A percentile compares a stretch with the other conserved stretches of the same genome.
phyloP scores from a whole-genome alignment of 30 jellyfish, hydroid and myxozoan species.

The Haliclystus octoradiatus region DNA sequence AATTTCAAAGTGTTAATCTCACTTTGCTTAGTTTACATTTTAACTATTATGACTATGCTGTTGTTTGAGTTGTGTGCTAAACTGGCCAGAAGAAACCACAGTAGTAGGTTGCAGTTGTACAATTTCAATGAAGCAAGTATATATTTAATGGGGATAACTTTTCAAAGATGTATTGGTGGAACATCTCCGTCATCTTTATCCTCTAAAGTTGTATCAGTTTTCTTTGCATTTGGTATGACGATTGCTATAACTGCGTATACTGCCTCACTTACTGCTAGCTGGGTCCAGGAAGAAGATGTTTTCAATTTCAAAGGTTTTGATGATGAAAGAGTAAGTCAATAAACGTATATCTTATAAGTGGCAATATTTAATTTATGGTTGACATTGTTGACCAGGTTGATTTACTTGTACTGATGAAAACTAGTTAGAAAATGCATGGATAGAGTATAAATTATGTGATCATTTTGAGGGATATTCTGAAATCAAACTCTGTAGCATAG shows the following conservation, averaged over 20 bases:
- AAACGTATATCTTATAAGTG: too few relatives aligned
- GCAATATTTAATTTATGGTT: too few relatives aligned
- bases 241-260: conserved; percentile 16
- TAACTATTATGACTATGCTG: not conserved
- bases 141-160: conserved; percentile 4
- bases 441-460: too few relatives aligned
- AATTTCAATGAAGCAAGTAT: too few relatives aligned
- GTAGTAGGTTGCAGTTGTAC: too few relatives aligned
- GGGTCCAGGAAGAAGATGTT: not conserved
- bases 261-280: conserved; percentile 10
- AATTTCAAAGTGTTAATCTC: not conserved
- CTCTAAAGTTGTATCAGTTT: not conserved
- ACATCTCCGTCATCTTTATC: not conserved
- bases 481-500: too few relatives aligned
- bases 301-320: not conserved
- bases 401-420: too few relatives aligned
- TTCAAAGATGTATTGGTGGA: conserved; percentile 18
- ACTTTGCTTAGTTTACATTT: not conserved
- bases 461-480: too few relatives aligned
- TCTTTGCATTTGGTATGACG: conserved; percentile 4
- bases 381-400: too few relatives aligned
- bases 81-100: too few relatives aligned
- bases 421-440: too few relatives aligned
- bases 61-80: too few relatives aligned
- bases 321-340: conserved; percentile 10